Base-by-base conservation (phyloP, 2,888 invertebrate genomes). In the Acanthosepion lycidas region DNA sequence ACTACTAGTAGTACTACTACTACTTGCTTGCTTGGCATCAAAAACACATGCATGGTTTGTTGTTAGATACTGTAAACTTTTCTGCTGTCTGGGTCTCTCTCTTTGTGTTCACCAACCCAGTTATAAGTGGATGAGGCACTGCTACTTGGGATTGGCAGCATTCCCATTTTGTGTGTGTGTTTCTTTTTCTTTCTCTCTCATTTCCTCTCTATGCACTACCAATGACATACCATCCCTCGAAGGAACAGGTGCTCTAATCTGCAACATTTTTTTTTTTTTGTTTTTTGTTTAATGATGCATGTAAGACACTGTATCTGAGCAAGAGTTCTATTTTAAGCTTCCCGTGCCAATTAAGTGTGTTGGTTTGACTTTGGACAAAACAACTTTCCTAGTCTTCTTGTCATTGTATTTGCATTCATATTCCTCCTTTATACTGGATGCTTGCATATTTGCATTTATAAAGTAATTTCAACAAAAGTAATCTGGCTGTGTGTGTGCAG, bases 181-280 rank as follows among this genome's bases (percentile, higher is more conserved):
- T 9, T 78, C 0, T 78, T 0, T 78, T 3, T 42, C 42, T 18
- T 5, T 28, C 33, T 12, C 78, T 78, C 23, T 23, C n/a, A n/a
- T 18, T 78, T 78, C 78, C 78, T 33, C 78, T n/a, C 12, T 78
- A n/a, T n/a, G n/a, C 78, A 78, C 78, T 33, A n/a, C 78, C n/a
- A 78, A 78, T 78, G 78, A 78, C 78, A n/a, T 33, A n/a, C n/a
- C 15, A 78, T 33, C n/a, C n/a, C n/a, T 9, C 4, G 23, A 33
- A 78, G 78, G n/a, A 78, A 33, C 78, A 78, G 78, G 78, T 78
- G 78, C 78, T 78, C 78, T 78, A 78, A 78, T 78, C 78, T 78
- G 78, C 78, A 64, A 28, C 64, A 78, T 4, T 42, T 42, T 42
- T 42, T 42, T 42, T 42, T 42, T 1, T 42, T 42, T 42, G 1